Conservation (phyloP, 2,113 vertebrate species). For the Lipotes vexillifer region DNA sequence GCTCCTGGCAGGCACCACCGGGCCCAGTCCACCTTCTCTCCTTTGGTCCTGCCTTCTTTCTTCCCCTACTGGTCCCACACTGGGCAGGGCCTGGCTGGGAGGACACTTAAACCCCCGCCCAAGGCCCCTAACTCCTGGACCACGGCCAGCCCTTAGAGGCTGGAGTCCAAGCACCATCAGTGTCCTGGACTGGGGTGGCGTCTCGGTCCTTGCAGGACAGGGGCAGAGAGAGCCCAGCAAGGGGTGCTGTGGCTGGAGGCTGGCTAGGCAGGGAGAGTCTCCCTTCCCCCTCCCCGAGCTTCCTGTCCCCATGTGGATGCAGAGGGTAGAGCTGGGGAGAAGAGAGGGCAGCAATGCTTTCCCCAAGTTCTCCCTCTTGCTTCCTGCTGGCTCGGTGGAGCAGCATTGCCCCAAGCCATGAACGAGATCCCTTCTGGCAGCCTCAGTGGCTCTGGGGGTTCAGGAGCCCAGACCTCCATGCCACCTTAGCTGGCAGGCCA, state of each 20-base stretch:
- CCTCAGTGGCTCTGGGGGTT: not conserved
- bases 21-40: not conserved
- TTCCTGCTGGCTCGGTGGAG: not conserved
- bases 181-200: not conserved
- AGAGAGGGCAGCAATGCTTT: not conserved
- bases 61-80: not conserved
- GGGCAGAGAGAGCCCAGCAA: not conserved
- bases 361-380: not conserved
- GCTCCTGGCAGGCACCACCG: not conserved
- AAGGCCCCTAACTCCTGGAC: not conserved
- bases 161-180: conserved; percentile 37
- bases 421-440: not conserved
- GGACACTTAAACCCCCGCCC: not conserved
- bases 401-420: not conserved
- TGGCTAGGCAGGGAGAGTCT: not conserved
- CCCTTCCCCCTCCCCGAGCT: not conserved
- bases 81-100: not conserved
- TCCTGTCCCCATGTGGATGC: not conserved
- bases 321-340: not conserved
- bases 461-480: not conserved
- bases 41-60: not conserved
- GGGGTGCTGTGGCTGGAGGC: not conserved
- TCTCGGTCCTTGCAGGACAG: not conserved
- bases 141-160: not conserved
- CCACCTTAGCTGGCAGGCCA: not conserved